Evolutionary conservation across 2,888 invertebrate genomes (phyloP), one percentile per base, ranked within the genome.

Genomic region (Glyphotaelius pellucidus): DNA sequence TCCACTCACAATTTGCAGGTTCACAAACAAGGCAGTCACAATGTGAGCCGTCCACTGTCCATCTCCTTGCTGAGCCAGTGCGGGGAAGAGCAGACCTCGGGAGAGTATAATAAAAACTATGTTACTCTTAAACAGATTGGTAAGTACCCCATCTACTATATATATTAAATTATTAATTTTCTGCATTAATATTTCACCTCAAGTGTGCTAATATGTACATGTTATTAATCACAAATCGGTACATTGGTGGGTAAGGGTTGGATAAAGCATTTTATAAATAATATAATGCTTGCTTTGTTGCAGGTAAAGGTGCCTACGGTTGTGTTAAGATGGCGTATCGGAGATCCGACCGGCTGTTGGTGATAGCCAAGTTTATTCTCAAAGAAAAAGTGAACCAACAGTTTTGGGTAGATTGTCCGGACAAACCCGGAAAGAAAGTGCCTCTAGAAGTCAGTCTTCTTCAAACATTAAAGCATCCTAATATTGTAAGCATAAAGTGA

Each of bases 301-400:
- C 93, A 96, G 96, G 96, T 79, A 97, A 97, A 95, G 97, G 98
- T 35, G 97, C 97, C 0, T 98, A 97, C 95, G 98, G 98, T 0
- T 97, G 97, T 94, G 98, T 98, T 0, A 97, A 97, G 94, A 96
- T 97, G 96, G 97, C 97, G 25, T 96, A 96, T 94, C 95, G 97
- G 1, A 96, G 97, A 80, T 95, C 96, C 0, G 97, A 97, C 94
- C 95, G 96, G 0, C 94, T 97, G 86, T 95, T 97, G 94, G 97
- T 97, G 1, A 97, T 98, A 3, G 97, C 97, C 80, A 98, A 98
- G 95, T 97, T 97, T 94, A 97, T 98, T 90, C 95, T 97, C 90
- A 97, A 97, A 94, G 96, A 96, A 94, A 97, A 97, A 94, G 97
- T 97, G n/a, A 96, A 97, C 93, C 96, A 96, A 5, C 97, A 97